phyloP scores from a whole-genome alignment of 2,888 invertebrate species.

The Drosophila pseudotalamancana region DNA sequence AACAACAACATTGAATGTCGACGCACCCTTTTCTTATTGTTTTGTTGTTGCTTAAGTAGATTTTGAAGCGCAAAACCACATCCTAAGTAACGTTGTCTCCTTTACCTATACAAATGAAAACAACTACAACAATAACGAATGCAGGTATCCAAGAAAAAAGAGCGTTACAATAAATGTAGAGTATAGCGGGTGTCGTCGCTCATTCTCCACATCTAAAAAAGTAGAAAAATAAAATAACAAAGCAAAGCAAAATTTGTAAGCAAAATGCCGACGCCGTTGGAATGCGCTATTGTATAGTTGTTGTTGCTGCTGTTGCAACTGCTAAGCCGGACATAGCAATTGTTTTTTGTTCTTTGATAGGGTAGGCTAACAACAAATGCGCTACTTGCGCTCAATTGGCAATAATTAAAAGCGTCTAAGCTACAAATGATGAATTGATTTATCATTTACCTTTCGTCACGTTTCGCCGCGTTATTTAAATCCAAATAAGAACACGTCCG shows the following conservation, averaged over 20 bases:
- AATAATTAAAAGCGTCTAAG: conserved; percentile 42
- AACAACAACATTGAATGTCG: conserved; percentile 57
- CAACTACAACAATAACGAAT: conserved; percentile 16
- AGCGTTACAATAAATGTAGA: conserved; percentile 24
- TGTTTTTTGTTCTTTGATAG: conserved; percentile 41
- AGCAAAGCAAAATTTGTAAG: conserved; percentile 34
- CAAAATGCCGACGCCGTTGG: conserved; percentile 57
- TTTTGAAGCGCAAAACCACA: conserved; percentile 74
- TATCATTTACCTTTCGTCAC: conserved; percentile 45
- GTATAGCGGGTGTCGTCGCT: conserved; percentile 44
- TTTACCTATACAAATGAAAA: conserved; percentile 33
- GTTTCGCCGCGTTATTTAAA: conserved; percentile 40
- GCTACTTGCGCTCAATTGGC: conserved; percentile 42
- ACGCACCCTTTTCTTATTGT: conserved; percentile 74
- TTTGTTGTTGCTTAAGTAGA: conserved; percentile 34
- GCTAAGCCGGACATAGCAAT: conserved; percentile 72
- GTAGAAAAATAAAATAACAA: conserved; percentile 13
- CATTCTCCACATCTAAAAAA: conserved; percentile 23
- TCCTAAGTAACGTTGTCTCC: conserved; percentile 57
- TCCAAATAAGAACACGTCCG: conserved; percentile 39
- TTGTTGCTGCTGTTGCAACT: conserved; percentile 29
- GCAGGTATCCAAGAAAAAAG: conserved; percentile 21
- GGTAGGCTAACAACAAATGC: conserved; percentile 13
- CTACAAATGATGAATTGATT: conserved; percentile 4
- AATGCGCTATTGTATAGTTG: conserved; percentile 44